Evolutionary conservation across 2,888 invertebrate genomes (phyloP), one percentile per base, ranked within the genome.

Genomic region (Caprella mutica): DNA sequence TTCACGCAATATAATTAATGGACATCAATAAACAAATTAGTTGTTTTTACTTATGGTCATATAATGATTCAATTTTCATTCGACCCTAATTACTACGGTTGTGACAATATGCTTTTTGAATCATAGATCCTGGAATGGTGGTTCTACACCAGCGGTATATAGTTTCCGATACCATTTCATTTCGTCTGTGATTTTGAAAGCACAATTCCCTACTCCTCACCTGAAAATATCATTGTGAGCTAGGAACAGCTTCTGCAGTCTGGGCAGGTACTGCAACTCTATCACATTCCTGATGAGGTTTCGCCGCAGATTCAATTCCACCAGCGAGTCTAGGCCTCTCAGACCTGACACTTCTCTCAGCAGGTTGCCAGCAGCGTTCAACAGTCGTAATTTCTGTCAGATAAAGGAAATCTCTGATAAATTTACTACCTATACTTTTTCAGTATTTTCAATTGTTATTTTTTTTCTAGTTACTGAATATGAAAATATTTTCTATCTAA

Each of bases 311-410:
- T 94, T 94, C 52, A 94, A 75, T 71, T 94, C 93, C 65, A 85
- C 83, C 38, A 94, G 73, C 2, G 85, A 81, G 26, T 78, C 74
- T 60, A 94, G 75, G 0, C 90, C 91, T 65, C 80, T 78, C 56
- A 93, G 80, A 61, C 78, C 78, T 44, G 84, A 84, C 55, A 93
- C 81, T 67, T 77, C 79, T 66, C 83, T 80, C 55, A 94, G 83
- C 71, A 86, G 85, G 75, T 94, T 94, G 24, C 92, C 92, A 48
- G 93, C 92, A 68, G 93, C 77, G 75, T 94, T 94, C 50, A 94
- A 77, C 14, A 93, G 91, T 74, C 92, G 87, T 52, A 94, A 75
- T 67, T 88, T 85, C 52, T 76, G 76, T 63, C 78, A 68, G 76
- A 14, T 21, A 14, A n/a, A 39, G 29, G 27, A 8, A 38, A 9